A percentile compares a stretch with the other conserved stretches of the same genome.
Conservation (phyloP, 2,113 vertebrate genomes). For the Odobenus rosmarus region DNA sequence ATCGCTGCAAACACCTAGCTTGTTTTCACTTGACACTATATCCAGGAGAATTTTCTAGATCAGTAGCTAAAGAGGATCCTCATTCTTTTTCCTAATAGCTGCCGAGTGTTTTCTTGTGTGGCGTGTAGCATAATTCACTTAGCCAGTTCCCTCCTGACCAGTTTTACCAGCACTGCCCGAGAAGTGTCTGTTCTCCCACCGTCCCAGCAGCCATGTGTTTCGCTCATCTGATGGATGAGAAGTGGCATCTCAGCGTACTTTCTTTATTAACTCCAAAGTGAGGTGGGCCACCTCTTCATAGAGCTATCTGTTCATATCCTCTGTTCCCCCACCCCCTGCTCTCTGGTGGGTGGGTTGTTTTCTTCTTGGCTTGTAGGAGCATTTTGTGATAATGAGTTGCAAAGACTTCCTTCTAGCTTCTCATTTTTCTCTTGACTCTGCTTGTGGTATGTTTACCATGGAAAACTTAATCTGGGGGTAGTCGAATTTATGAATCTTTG, state of each 20-base stretch:
- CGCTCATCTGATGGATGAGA: neutral
- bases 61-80: neutral
- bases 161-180: neutral
- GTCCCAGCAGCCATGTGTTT: neutral
- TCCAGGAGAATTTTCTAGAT: neutral
- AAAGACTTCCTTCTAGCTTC: conserved; percentile 12
- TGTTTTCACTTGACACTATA: neutral
- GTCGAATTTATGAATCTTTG: conserved; percentile 14
- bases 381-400: neutral
- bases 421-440: neutral
- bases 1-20: neutral
- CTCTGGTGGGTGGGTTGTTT: neutral
- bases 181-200: too few species aligned
- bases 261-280: neutral
- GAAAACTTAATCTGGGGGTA: neutral
- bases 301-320: conserved; percentile 4
- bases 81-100: neutral
- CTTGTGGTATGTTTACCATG: neutral
- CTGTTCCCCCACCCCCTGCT: neutral
- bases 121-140: neutral
- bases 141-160: neutral
- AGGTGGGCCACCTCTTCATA: neutral
- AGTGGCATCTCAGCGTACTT: neutral
- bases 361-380: neutral
- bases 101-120: neutral